These are phyloP conservation scores for Trachops cirrhosus DNA, from an alignment of 2,797 vertebrate genomes.

Conservation along the genomic window DNA sequence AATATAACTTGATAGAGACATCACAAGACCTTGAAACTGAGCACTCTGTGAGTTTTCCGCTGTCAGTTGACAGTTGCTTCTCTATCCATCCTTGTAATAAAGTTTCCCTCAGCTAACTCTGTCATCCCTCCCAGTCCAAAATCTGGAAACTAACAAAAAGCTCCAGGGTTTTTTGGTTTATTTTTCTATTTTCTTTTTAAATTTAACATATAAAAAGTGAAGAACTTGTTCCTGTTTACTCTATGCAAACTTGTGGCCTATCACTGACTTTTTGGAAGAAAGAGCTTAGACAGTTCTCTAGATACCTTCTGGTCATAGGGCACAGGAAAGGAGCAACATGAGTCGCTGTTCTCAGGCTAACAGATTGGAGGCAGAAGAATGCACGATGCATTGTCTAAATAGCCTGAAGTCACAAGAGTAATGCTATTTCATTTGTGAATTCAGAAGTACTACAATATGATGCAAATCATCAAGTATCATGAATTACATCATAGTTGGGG, in stretches of 20 bases:
- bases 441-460: background rate
- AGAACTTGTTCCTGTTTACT: background rate
- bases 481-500: background rate
- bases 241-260: background rate
- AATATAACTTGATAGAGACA: background rate
- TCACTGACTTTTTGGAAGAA: background rate
- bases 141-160: background rate
- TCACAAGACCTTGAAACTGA: background rate
- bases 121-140: background rate
- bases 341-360: background rate
- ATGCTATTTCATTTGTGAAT: background rate
- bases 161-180: background rate
- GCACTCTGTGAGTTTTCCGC: background rate
- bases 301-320: background rate
- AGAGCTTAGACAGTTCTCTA: background rate
- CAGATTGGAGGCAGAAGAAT: background rate
- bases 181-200: background rate
- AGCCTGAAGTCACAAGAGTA: background rate
- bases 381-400: background rate
- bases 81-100: background rate
- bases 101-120: background rate
- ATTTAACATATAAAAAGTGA: background rate
- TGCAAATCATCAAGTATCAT: background rate
- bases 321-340: background rate
- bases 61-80: background rate